Base-by-base conservation (phyloP, 2,113 vertebrate species). In the Hippocampus mohnikei region DNA sequence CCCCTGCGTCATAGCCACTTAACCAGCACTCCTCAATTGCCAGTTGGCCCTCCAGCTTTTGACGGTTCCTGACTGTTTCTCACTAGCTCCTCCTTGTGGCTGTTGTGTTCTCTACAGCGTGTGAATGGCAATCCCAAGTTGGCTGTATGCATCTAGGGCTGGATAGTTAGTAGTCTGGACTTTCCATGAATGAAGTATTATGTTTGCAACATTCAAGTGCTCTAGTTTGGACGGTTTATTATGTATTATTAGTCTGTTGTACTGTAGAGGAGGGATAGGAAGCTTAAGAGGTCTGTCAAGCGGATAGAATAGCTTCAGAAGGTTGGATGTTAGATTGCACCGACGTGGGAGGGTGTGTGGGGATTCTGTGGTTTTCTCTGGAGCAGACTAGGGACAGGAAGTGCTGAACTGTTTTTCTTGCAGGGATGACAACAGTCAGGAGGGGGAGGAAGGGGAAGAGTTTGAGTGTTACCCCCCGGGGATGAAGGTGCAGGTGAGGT, bases 401-500 rank as follows among this genome's bases (percentile, higher is more conserved):
- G 90, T 91, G 89, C 90, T 93, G 90, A 93, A 92, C 86, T 93
- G 91, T 93, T 90, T 93, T 91, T 93, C 91, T 93, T 93, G 88
- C 92, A 93, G 96, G 95, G 94, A 97, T 97, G 96, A 95, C 95
- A 96, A 94, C 94, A 98, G 95, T 96, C 95, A 93, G 91, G 93
- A 93, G 88, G 91, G 92, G 92, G 94, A 95, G 92, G 95, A 95
- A 86, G 94, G 95, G 94, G 95, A 97, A 92, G 96, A 96, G 84
- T 97, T 96, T 96, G 95, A 99, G 89, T 97, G 96, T 95, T 99
- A 98, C 92, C 95, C 96, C 91, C 94, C 95, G 92, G 96, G 95
- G 93, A 96, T 98, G 95, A 98, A 96, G 95, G 96, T 97, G 93
- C 96, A 98, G 95, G 96, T 98, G 95, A 96, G 96, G 94, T 98